Conservation (phyloP, 1,140 invertebrate species). For the Pseudomyrmex dendroicus region DNA sequence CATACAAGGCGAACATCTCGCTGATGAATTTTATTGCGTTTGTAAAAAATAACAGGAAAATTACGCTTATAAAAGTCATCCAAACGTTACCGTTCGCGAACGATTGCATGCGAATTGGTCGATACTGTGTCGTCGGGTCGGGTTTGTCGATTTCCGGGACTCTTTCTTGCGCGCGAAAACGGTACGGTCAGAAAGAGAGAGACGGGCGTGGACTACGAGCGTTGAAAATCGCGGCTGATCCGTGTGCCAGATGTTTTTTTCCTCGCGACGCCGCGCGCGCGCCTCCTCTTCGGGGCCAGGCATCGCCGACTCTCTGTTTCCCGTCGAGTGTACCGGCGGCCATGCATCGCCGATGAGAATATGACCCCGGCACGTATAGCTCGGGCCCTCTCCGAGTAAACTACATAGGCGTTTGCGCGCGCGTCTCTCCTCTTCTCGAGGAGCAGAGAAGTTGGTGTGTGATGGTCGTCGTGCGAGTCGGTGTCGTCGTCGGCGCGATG, state of each 20-base stretch:
- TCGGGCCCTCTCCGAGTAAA: slow-evolving; percentile 59
- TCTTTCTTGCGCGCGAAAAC: slow-evolving; percentile 18
- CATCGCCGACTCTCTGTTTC: slow-evolving; percentile 52
- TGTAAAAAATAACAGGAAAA: no score
- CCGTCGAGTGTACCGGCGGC: slow-evolving; percentile 64
- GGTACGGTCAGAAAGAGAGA: not conserved
- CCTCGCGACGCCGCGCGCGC: slow-evolving; percentile 3
- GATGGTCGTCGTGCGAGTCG: slow-evolving; percentile 53
- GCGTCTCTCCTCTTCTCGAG: slow-evolving; percentile 43
- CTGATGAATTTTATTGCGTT: not conserved
- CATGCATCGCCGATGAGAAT: slow-evolving; percentile 81
- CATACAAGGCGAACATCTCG: not conserved
- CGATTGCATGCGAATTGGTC: not conserved
- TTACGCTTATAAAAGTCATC: no score
- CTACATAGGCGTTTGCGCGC: slow-evolving; percentile 65
- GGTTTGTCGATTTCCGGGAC: slow-evolving; percentile 12
- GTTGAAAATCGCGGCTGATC: slow-evolving; percentile 65
- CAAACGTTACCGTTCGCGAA: not conserved
- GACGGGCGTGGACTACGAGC: slow-evolving; percentile 61
- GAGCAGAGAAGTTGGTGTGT: slow-evolving; percentile 28
- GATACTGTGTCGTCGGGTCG: not conserved
- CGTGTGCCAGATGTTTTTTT: slow-evolving; percentile 48
- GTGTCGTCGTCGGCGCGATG: slow-evolving; percentile 43
- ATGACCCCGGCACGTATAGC: slow-evolving; percentile 79
- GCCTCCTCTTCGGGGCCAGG: slow-evolving; percentile 13